phyloP scores from a whole-genome alignment of 2,888 invertebrate species.

The Leuctra nigra region DNA sequence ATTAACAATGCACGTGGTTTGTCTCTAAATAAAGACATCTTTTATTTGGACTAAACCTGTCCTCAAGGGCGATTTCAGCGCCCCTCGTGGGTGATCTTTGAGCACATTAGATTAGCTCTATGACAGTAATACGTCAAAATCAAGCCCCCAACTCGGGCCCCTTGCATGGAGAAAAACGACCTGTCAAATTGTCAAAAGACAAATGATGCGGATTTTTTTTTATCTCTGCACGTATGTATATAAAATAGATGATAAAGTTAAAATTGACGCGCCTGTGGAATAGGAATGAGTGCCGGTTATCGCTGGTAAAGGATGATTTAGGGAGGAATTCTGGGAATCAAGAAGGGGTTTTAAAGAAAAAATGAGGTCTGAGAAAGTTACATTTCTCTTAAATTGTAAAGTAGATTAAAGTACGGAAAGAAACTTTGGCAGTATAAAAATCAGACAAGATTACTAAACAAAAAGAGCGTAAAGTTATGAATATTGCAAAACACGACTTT shows the following conservation, averaged over 20 bases:
- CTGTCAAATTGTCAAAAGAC: conserved; percentile 13
- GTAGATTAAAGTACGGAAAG: no score
- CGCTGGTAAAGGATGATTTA: conserved; percentile 4
- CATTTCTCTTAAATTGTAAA: no score
- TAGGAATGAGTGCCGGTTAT: not conserved
- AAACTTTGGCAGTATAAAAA: no score
- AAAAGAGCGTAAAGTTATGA: not conserved
- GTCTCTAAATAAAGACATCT: no score
- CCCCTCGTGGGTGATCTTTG: not conserved
- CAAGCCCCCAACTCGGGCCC: conserved; percentile 10
- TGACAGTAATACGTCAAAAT: conserved; percentile 9
- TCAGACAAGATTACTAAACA: not conserved
- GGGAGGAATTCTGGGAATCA: not conserved
- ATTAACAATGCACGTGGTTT: no score
- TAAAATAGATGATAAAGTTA: conserved; percentile 9
- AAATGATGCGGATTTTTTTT: conserved; percentile 14
- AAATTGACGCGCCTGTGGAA: conserved; percentile 10
- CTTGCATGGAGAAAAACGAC: conserved; percentile 16
- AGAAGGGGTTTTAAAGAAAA: not conserved
- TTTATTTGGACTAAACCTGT: no score
- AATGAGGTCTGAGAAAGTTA: not conserved
- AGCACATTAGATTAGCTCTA: not conserved
- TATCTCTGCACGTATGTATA: conserved; percentile 4
- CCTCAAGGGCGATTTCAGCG: no score
- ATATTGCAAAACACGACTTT: no score